Base-by-base conservation (phyloP, 2,888 invertebrate species). In the Dynastes maya region DNA sequence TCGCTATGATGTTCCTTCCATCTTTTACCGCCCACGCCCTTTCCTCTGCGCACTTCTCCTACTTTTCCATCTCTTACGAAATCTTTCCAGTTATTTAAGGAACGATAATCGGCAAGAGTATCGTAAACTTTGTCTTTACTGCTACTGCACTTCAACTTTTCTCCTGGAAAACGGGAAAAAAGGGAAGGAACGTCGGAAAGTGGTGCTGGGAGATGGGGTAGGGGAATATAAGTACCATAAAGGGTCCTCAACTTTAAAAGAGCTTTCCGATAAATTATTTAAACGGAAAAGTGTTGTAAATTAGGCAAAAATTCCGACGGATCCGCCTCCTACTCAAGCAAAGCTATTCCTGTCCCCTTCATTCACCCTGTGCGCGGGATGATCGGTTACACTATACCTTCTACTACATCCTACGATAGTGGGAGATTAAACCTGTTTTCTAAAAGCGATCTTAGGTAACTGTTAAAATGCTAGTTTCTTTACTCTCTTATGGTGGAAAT, bases 191-290 rank as follows among this genome's bases (percentile, higher is more conserved):
- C 11, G 11, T 11, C 8, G 0, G 8, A 11, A 45, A 45, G 11
- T 11, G 8, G 45, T 45, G 83, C 84, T 84, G 82, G 8, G 40
- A 22, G 27, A 49, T 11, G 45, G 45, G 2, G 2, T 8, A 45
- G 45, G 32, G 32, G 32, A 11, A 45, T 45, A 32, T 85, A 86
- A 86, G 86, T 86, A 84, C 85, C 85, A 84, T 86, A 86, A 87
- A 87, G 85, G 84, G 86, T 85, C 83, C 85, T 85, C 83, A 84
- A 87, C 84, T 86, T 86, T 85, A 84, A 85, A 86, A 87, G 87
- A 86, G 86, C 86, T 86, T 87, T 86, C 84, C 87, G 83, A 87
- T 87, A 86, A 88, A 87, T 88, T 87, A 87, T 87, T 87, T 85
- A 86, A 86, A 86, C 86, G 85, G 82, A 84, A 84, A 85, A 86